Evolutionary conservation across 2,113 vertebrate genomes (phyloP), one percentile per base, ranked within the genome.

Genomic region (Dasyprocta punctata): DNA sequence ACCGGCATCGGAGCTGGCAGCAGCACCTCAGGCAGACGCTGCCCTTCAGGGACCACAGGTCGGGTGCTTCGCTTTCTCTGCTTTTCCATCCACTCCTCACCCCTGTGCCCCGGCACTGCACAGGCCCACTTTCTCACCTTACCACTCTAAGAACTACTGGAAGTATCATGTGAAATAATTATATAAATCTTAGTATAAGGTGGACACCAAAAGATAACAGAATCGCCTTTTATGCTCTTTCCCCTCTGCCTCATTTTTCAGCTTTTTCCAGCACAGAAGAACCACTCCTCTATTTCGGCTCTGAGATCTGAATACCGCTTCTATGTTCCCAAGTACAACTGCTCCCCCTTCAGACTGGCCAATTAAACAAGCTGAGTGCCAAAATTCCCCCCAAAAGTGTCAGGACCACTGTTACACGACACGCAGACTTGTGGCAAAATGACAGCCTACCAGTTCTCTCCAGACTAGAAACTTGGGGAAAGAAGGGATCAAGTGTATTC

Each of bases 391-490:
- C 71, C 52, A 92, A 58, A 87, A 56, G 0, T 0, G 9, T 26
- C 52, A 49, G 60, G 77, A 54, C 44, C 47, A 11, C 81, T 88
- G 36, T 71, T 73, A 12, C 82, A 60, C 44, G 54, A 67, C 5
- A 44, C 3, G 61, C 3, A 30, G 61, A 24, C n/a, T 95, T 94
- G 58, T 49, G 52, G 20, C 47, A 86, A 88, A 92, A 92, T 38
- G 28, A 49, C 14, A 86, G 86, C 80, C 26, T 89, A 82, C 83
- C 95, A 41, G 63, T 61, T 89, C 89, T 90, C 36, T 90, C 44
- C 5, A 36, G 41, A n/a, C 77, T 86, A 30, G 56, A 77, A 89
- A 92, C n/a, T 71, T 52, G 13, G 36, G 17, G 80, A 49, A 47
- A 14, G 10, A 26, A 89, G 19, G n/a, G 14, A 7, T 28, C 63